Evolutionary conservation across 2,888 invertebrate species (phyloP).

Genomic region (Drosophila neoperkinsi): DNA sequence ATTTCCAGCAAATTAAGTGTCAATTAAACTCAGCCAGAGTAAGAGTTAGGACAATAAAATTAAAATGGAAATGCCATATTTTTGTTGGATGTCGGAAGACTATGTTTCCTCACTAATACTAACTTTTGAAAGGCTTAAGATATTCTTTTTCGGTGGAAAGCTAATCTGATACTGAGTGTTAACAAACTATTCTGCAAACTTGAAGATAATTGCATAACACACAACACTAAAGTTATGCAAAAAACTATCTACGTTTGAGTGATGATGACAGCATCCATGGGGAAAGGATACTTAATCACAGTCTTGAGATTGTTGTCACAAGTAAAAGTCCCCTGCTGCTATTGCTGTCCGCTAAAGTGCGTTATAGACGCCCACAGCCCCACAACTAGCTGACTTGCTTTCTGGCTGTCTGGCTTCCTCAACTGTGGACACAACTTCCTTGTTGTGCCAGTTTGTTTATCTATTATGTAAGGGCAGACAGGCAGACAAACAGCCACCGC

Average conservation of each 20-base stretch:
- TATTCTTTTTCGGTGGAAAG: background rate
- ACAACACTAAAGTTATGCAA: slow-evolving; percentile 11
- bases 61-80: background rate
- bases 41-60: background rate
- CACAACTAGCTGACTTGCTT: background rate
- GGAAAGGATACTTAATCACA: slow-evolving; percentile 31
- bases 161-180: background rate
- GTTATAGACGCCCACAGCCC: slow-evolving; percentile 28
- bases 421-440: slow-evolving; percentile 30
- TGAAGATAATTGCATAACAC: slow-evolving; percentile 6
- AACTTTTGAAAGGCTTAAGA: background rate
- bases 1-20: background rate
- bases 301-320: slow-evolving; percentile 14
- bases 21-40: background rate
- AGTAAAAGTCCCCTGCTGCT: slow-evolving; percentile 18
- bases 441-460: slow-evolving; percentile 38
- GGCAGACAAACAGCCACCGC: slow-evolving; percentile 46
- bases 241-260: slow-evolving; percentile 8
- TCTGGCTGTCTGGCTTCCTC: slow-evolving; percentile 34
- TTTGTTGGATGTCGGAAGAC: background rate
- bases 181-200: background rate
- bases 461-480: slow-evolving; percentile 56
- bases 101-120: background rate
- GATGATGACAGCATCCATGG: background rate
- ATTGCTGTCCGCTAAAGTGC: slow-evolving; percentile 26